A percentile compares a stretch with the other conserved stretches of the same genome.
Conservation (phyloP, 53 echinoderm and acorn worm species). For the Actinopyga echinites region DNA sequence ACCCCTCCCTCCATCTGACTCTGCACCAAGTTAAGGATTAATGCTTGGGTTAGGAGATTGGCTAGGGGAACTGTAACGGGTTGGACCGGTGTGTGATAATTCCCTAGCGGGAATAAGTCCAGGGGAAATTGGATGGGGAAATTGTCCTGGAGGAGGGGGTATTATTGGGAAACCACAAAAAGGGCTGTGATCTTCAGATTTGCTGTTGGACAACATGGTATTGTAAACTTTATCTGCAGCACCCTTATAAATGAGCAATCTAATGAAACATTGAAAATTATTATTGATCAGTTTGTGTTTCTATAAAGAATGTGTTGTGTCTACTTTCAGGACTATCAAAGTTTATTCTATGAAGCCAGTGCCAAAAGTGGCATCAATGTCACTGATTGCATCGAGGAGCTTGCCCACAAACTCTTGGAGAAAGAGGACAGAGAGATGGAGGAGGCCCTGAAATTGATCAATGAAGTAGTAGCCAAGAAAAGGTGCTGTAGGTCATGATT, state of each 20-base stretch:
- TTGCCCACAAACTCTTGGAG: conserved; percentile 69
- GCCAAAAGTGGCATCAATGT: conserved; percentile 83
- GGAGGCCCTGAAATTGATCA: conserved; percentile 73
- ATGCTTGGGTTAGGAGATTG: too few relatives aligned
- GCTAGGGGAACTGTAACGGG: too few relatives aligned
- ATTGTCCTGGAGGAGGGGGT: too few relatives aligned
- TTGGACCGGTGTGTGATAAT: too few relatives aligned
- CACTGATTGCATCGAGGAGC: conserved; percentile 56
- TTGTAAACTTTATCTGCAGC: background rate
- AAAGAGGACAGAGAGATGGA: conserved; percentile 89
- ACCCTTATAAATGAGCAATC: background rate
- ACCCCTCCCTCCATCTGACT: too few relatives aligned
- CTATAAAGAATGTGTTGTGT: background rate
- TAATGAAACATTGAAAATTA: background rate
- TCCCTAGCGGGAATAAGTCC: too few relatives aligned
- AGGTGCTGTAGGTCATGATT: conserved; percentile 59
- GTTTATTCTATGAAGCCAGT: conserved; percentile 86
- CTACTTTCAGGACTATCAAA: conserved; percentile 60
- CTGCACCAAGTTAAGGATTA: too few relatives aligned
- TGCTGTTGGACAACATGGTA: too few relatives aligned
- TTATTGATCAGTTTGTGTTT: background rate
- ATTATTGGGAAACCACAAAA: too few relatives aligned
- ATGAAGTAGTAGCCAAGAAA: conserved; percentile 36
- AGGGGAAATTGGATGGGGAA: too few relatives aligned
- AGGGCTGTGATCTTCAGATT: too few relatives aligned